These are phyloP conservation scores for Drosophila recens DNA, from an alignment of 2,888 invertebrate genomes.

Conservation along the genomic window DNA sequence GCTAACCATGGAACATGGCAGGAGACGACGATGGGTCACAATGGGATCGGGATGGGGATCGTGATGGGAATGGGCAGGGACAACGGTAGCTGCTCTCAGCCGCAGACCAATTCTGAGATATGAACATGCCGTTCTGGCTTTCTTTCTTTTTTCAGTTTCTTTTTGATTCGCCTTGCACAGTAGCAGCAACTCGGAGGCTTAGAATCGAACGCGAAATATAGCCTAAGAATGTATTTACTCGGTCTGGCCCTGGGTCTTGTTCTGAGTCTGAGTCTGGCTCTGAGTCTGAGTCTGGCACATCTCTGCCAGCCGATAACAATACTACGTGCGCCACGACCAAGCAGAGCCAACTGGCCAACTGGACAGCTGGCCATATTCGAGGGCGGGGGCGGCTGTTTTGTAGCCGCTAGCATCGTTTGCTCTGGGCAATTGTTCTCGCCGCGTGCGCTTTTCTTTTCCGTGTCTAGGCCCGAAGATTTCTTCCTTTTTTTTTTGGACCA, in stretches of 20 bases:
- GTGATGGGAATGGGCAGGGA: slow-evolving; percentile 7
- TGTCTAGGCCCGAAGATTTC: slow-evolving; percentile 49
- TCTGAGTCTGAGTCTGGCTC: slow-evolving; percentile 13
- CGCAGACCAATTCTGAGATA: slow-evolving; percentile 79
- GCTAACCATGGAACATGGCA: slow-evolving; percentile 4
- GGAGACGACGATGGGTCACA: slow-evolving; percentile 34
- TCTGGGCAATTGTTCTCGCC: slow-evolving; percentile 67
- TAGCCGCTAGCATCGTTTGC: slow-evolving; percentile 34
- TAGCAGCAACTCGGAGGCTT: slow-evolving; percentile 37
- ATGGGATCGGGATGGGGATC: slow-evolving; percentile 24
- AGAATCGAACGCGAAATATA: slow-evolving; percentile 61
- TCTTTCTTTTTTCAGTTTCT: slow-evolving; percentile 7
- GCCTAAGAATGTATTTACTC: slow-evolving; percentile 68
- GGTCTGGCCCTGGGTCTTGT: slow-evolving; percentile 8
- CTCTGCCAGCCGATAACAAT: slow-evolving; percentile 68
- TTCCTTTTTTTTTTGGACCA: background rate
- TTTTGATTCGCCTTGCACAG: slow-evolving; percentile 43
- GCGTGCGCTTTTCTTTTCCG: slow-evolving; percentile 72
- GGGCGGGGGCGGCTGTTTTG: slow-evolving; percentile 47
- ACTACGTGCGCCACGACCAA: slow-evolving; percentile 72
- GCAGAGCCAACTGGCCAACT: slow-evolving; percentile 13
- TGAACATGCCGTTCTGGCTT: slow-evolving; percentile 65
- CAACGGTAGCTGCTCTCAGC: slow-evolving; percentile 24
- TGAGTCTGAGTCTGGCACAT: slow-evolving; percentile 37
- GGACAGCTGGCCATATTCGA: slow-evolving; percentile 24